phyloP scores from a whole-genome alignment of 1,140 invertebrate genomes.

The Drosophila carrolli region DNA sequence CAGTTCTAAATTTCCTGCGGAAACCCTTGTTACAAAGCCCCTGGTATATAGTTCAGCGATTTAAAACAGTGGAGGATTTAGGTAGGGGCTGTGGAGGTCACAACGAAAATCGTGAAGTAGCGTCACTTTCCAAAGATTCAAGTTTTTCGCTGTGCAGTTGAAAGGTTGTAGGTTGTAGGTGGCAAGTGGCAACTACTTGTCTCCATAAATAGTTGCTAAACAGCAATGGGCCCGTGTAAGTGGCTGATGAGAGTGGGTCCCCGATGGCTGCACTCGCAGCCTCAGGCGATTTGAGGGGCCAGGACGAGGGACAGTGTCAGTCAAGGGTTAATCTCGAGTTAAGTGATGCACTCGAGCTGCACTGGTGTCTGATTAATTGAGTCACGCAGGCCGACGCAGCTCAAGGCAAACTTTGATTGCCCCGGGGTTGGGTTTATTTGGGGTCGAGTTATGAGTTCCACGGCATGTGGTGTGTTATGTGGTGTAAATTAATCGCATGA shows the following conservation, averaged over 20 bases:
- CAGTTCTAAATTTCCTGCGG: no score
- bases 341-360: conserved; percentile 38
- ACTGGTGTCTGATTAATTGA: conserved; percentile 57
- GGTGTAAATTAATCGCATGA: conserved; percentile 20
- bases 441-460: neutral
- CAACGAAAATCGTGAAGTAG: neutral
- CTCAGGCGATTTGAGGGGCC: neutral
- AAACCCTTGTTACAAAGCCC: no score
- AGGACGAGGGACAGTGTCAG: conserved; percentile 1
- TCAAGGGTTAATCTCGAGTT: conserved; percentile 43
- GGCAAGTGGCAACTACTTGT: conserved; percentile 32
- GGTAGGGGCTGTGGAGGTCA: no score
- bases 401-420: conserved; percentile 11
- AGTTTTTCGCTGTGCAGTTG: conserved; percentile 12
- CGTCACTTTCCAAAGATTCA: neutral
- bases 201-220: conserved; percentile 60
- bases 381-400: conserved; percentile 18
- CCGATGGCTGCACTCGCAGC: conserved; percentile 1
- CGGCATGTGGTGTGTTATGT: neutral
- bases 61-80: no score
- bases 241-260: conserved; percentile 30
- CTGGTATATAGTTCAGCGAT: no score
- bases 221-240: conserved; percentile 27
- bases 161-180: conserved; percentile 11
- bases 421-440: neutral